phyloP scores from a whole-genome alignment of 2,888 invertebrate species.

The Poecilus cupreus region DNA sequence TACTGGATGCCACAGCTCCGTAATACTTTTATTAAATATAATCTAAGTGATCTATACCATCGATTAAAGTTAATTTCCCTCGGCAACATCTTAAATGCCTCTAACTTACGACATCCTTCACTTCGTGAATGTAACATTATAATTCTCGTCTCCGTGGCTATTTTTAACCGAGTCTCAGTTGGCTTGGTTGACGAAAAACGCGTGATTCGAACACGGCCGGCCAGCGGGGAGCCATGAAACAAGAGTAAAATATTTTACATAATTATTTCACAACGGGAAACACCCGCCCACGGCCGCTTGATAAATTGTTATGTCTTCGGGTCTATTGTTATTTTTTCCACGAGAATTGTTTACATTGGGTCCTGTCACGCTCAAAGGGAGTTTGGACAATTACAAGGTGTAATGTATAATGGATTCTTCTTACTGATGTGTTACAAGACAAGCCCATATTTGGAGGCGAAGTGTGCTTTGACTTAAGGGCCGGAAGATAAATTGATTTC shows the following conservation, averaged over 20 bases:
- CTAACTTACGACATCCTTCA: neutral
- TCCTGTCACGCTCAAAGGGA: slow-evolving; percentile 43
- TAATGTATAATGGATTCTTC: slow-evolving; percentile 34
- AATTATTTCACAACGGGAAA: slow-evolving; percentile 53
- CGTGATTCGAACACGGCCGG: neutral
- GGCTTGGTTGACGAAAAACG: neutral
- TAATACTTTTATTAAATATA: no score
- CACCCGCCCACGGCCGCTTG: slow-evolving; percentile 42
- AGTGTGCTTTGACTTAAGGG: neutral
- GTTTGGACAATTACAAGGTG: slow-evolving; percentile 53
- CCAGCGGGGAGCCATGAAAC: slow-evolving; percentile 42
- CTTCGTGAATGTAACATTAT: neutral
- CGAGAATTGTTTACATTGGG: slow-evolving; percentile 54
- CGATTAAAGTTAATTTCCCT: no score
- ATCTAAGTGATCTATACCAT: no score
- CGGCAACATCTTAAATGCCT: no score
- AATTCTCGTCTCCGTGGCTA: neutral
- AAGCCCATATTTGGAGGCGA: slow-evolving; percentile 16
- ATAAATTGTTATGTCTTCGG: slow-evolving; percentile 54
- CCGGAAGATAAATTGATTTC: neutral
- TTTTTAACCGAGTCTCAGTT: neutral
- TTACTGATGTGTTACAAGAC: neutral
- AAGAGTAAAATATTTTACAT: slow-evolving; percentile 54
- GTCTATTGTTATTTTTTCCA: slow-evolving; percentile 44
- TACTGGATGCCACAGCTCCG: no score